phyloP scores from a whole-genome alignment of 92 coral and sea anemone genomes.

The Scolanthus callimorphus region DNA sequence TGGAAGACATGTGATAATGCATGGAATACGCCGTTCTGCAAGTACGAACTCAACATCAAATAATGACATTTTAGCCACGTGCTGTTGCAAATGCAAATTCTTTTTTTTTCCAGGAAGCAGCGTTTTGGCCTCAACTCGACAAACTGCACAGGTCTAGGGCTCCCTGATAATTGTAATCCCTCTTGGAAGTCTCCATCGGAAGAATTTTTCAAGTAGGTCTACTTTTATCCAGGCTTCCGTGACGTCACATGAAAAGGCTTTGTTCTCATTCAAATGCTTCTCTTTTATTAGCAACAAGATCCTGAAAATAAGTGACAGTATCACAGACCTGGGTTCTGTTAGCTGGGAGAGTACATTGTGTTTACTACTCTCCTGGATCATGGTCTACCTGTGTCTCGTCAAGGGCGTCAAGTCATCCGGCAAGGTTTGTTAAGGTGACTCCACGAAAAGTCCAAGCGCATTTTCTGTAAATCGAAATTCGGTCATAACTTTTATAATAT shows the following conservation, averaged over 20 bases:
- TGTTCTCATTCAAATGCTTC: no score
- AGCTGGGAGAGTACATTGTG: conserved; percentile 83
- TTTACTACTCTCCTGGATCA: conserved; percentile 74
- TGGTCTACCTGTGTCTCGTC: conserved; percentile 81
- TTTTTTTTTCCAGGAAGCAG: conserved; percentile 5
- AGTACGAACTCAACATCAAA: no score
- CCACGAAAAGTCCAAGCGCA: neutral
- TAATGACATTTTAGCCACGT: no score
- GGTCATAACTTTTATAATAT: no score
- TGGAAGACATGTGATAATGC: conserved; percentile 73
- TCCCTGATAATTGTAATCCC: conserved; percentile 42
- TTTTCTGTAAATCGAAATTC: no score
- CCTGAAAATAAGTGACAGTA: conserved; percentile 59
- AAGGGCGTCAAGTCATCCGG: conserved; percentile 96
- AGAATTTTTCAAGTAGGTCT: conserved; percentile 67
- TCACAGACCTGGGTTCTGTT: conserved; percentile 67
- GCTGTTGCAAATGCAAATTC: no score
- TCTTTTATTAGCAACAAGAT: conserved; percentile 43
- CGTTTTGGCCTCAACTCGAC: conserved; percentile 10
- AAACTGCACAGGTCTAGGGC: conserved; percentile 43
- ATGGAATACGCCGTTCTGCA: conserved; percentile 78
- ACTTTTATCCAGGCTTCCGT: no score
- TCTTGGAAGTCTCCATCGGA: conserved; percentile 56
- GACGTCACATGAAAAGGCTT: no score
- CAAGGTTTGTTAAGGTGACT: conserved; percentile 65